These are phyloP conservation scores for Apostichopus californicus DNA, from an alignment of 35 echinoderm and acorn worm species.

Conservation along the genomic window DNA sequence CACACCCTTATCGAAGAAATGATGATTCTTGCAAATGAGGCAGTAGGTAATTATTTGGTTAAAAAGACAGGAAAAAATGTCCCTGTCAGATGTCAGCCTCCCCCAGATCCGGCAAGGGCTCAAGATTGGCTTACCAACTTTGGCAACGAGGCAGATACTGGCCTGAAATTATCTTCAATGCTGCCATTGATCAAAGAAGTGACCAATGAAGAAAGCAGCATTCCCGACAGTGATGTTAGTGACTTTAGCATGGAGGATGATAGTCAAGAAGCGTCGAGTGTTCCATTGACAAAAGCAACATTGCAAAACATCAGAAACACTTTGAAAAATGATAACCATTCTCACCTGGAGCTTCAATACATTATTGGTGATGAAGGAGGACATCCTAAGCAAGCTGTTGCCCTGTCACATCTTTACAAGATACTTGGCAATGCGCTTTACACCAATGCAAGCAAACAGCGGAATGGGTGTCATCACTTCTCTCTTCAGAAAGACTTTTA, in stretches of 20 bases:
- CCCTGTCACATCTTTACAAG: conserved; percentile 50
- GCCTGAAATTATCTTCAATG: background rate
- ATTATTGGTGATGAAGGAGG: conserved; percentile 63
- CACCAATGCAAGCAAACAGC: conserved; percentile 60
- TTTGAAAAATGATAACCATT: background rate
- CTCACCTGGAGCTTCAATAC: conserved; percentile 9
- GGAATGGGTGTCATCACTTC: conserved; percentile 49
- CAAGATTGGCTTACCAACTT: background rate
- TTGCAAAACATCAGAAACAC: conserved; percentile 35
- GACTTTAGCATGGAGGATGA: conserved; percentile 44
- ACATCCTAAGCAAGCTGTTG: conserved; percentile 82
- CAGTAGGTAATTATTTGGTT: conserved; percentile 69
- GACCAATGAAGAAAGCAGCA: background rate
- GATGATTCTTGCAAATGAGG: conserved; percentile 36
- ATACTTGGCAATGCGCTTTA: conserved; percentile 64
- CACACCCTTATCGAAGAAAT: conserved; percentile 58
- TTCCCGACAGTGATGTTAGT: conserved; percentile 18
- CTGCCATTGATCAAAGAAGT: background rate
- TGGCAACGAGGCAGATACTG: background rate
- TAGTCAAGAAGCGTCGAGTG: conserved; percentile 64
- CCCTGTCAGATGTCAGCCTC: conserved; percentile 62
- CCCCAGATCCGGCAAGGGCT: background rate
- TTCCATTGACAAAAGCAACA: conserved; percentile 34
- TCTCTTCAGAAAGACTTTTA: conserved; percentile 65
- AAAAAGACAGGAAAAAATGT: conserved; percentile 55